phyloP scores from a whole-genome alignment of 2,113 vertebrate species.

The Antechinus stuartii region DNA sequence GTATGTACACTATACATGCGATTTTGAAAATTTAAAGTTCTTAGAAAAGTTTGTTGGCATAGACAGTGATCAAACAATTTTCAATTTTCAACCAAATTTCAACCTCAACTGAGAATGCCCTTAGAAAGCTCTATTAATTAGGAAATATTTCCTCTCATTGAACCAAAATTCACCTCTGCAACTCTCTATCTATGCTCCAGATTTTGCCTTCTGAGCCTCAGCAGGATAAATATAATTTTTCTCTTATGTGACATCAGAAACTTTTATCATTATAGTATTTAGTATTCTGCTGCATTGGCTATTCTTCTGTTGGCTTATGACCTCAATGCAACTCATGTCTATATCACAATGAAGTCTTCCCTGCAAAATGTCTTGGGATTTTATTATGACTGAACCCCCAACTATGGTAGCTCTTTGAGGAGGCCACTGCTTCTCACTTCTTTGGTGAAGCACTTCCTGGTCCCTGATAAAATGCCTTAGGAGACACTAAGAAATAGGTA shows the following conservation, averaged over 20 bases:
- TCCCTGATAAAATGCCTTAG: neutral
- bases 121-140: neutral
- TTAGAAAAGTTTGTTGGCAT: neutral
- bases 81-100: neutral
- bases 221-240: neutral
- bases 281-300: neutral
- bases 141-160: neutral
- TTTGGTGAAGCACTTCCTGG: neutral
- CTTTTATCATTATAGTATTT: neutral
- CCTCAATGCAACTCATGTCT: neutral
- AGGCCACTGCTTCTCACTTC: neutral
- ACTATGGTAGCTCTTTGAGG: neutral
- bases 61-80: neutral
- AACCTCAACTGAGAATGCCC: neutral
- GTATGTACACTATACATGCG: neutral
- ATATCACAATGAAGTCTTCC: neutral
- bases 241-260: neutral
- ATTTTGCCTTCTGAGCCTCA: neutral
- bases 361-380: neutral
- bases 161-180: neutral
- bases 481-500: neutral
- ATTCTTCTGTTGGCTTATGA: conserved; percentile 5
- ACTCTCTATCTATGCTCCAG: neutral
- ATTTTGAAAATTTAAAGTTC: neutral
- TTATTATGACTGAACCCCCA: neutral